These are phyloP conservation scores for Aphodius sticticus DNA, from an alignment of 2,888 invertebrate genomes.

Conservation along the genomic window DNA sequence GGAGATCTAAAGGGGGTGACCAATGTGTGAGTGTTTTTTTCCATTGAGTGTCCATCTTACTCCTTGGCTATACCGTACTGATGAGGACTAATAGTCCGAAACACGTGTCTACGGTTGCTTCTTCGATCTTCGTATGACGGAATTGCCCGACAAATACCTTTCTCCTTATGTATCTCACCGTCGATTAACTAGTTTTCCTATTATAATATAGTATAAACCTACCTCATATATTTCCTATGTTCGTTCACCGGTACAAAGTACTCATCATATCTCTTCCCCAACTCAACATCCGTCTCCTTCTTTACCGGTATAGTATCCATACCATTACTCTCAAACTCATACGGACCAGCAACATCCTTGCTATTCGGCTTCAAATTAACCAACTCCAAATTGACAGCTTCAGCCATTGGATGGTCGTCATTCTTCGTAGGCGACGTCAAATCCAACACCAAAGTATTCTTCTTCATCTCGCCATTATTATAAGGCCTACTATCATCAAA, in stretches of 20 bases:
- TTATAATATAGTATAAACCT: constrained; percentile 52
- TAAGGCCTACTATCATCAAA: constrained; percentile 55
- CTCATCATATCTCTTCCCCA: constrained; percentile 79
- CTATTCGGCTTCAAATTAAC: constrained; percentile 77
- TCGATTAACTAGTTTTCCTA: too few relatives aligned
- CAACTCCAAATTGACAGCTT: constrained; percentile 82
- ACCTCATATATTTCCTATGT: constrained; percentile 87
- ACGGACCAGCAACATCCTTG: constrained; percentile 63
- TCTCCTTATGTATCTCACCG: too few relatives aligned
- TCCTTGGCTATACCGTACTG: too few relatives aligned
- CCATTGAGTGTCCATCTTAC: too few relatives aligned
- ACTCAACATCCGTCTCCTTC: constrained; percentile 71
- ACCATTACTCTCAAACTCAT: constrained; percentile 58
- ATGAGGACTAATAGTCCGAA: too few relatives aligned
- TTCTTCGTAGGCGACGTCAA: constrained; percentile 50
- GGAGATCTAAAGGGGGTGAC: too few relatives aligned
- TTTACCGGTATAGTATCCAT: constrained; percentile 64
- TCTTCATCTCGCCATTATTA: constrained; percentile 53
- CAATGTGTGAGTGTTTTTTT: too few relatives aligned
- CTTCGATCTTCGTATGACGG: too few relatives aligned
- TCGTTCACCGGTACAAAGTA: constrained; percentile 88
- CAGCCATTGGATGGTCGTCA: constrained; percentile 58
- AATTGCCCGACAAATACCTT: too few relatives aligned
- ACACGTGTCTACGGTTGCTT: too few relatives aligned
- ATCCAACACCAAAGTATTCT: constrained; percentile 47